These are phyloP conservation scores for Myanophis thanlyinensis DNA, from an alignment of 2,113 vertebrate genomes.

Conservation along the genomic window DNA sequence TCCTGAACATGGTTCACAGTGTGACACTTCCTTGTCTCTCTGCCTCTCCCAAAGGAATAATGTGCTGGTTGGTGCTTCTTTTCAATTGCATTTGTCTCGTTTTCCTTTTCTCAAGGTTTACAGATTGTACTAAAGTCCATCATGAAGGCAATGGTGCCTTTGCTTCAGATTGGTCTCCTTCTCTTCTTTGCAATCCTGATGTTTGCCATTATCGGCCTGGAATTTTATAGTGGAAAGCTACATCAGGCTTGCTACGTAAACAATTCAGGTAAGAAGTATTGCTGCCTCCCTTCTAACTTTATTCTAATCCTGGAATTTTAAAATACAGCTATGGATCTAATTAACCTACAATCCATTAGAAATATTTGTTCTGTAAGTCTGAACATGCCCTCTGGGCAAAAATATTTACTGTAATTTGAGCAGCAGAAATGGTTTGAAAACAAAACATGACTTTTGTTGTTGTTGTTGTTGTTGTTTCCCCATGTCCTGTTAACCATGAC, in stretches of 20 bases:
- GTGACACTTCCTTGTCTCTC: neutral
- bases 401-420: neutral
- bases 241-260: constrained; percentile 86
- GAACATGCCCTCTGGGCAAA: neutral
- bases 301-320: neutral
- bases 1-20: neutral
- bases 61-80: neutral
- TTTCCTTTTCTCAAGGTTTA: constrained; percentile 74
- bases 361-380: neutral
- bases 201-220: constrained; percentile 98
- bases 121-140: constrained; percentile 99
- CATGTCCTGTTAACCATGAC: neutral
- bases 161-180: constrained; percentile 95
- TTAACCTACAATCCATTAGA: neutral
- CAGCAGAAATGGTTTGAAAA: neutral
- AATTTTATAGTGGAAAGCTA: constrained; percentile 96
- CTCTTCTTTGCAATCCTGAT: constrained; percentile 99
- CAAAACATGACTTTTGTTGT: neutral
- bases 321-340: neutral
- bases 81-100: neutral
- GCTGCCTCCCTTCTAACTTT: neutral
- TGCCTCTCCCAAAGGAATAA: neutral
- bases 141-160: constrained; percentile 99
- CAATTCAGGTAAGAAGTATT: constrained; percentile 72
- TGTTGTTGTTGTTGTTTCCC: neutral